Percentiles rank a stretch among this genome's conserved stretches.
phyloP scores from a whole-genome alignment of 2,888 invertebrate species.

The Unio delphinus region DNA sequence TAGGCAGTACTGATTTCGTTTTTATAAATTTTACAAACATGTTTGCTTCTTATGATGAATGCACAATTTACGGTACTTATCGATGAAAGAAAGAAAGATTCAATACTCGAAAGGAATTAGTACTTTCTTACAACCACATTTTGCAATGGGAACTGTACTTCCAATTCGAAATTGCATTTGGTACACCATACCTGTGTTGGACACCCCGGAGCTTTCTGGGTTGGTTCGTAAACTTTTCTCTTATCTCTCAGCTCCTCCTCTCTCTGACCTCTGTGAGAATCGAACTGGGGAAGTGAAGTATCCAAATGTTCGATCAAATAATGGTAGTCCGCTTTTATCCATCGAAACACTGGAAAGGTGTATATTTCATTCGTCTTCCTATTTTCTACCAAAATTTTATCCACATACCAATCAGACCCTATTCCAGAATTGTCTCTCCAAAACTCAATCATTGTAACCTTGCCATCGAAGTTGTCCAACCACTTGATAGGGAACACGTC shows the following conservation, averaged over 20 bases:
- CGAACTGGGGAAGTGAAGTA: constrained; percentile 70
- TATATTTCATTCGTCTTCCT: constrained; percentile 45
- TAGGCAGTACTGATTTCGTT: too few species aligned
- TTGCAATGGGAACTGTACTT: too few species aligned
- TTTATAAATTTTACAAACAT: too few species aligned
- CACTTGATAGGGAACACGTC: constrained; percentile 61
- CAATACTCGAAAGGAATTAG: too few species aligned
- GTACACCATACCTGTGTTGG: constrained; percentile 52
- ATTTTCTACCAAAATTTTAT: constrained; percentile 59
- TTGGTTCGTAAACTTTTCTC: constrained; percentile 52
- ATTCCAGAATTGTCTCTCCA: constrained; percentile 69
- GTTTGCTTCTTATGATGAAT: too few species aligned
- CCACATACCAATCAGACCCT: constrained; percentile 70
- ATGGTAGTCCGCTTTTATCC: constrained; percentile 67
- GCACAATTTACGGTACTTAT: too few species aligned
- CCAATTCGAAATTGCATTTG: too few species aligned
- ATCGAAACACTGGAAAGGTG: constrained; percentile 71
- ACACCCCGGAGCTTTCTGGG: constrained; percentile 37
- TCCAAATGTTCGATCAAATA: constrained; percentile 70
- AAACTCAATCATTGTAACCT: constrained; percentile 64
- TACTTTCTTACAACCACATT: too few species aligned
- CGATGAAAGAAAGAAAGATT: too few species aligned
- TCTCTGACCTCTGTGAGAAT: constrained; percentile 64
- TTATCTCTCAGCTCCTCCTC: constrained; percentile 67
- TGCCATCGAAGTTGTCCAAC: constrained; percentile 35